Evolutionary conservation across 2,797 vertebrate species (phyloP).

Genomic region (Parambassis ranga): DNA sequence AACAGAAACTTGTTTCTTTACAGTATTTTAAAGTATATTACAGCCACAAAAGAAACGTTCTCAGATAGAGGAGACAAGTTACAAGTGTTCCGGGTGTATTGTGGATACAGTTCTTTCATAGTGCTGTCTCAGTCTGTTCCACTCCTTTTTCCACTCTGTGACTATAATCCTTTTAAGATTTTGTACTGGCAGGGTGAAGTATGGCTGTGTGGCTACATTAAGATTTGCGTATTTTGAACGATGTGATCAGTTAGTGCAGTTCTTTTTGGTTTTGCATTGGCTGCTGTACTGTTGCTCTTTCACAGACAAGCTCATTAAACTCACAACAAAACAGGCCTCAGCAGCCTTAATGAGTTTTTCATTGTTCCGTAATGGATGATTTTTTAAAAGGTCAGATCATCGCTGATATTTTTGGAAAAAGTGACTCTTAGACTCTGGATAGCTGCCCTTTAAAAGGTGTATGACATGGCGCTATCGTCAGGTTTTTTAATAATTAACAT

Average conservation of each 20-base stretch:
- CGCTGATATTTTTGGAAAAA: constrained; percentile 6
- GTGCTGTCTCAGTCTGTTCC: neutral
- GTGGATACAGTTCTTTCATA: no score
- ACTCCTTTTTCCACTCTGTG: neutral
- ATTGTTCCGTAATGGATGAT: constrained; percentile 41
- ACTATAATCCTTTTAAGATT: neutral
- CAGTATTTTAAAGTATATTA: neutral
- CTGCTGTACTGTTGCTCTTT: constrained; percentile 19
- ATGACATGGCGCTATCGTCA: constrained; percentile 14
- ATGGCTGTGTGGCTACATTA: neutral
- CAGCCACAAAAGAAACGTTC: neutral
- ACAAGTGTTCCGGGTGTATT: no score
- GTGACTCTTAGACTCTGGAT: neutral
- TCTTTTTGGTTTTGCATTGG: neutral
- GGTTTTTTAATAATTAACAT: no score
- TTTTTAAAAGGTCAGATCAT: constrained; percentile 47
- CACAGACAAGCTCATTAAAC: constrained; percentile 24
- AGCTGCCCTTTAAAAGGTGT: constrained; percentile 27
- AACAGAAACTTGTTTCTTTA: constrained; percentile 9
- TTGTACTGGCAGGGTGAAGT: neutral
- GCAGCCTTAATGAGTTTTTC: constrained; percentile 46
- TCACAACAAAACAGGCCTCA: constrained; percentile 35
- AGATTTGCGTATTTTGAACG: constrained; percentile 1
- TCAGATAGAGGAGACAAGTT: neutral
- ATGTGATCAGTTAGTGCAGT: neutral